A percentile compares a stretch with the other conserved stretches of the same genome.
Evolutionary conservation across 2,113 vertebrate species (phyloP).

Genomic region (Brachyistius frenatus): DNA sequence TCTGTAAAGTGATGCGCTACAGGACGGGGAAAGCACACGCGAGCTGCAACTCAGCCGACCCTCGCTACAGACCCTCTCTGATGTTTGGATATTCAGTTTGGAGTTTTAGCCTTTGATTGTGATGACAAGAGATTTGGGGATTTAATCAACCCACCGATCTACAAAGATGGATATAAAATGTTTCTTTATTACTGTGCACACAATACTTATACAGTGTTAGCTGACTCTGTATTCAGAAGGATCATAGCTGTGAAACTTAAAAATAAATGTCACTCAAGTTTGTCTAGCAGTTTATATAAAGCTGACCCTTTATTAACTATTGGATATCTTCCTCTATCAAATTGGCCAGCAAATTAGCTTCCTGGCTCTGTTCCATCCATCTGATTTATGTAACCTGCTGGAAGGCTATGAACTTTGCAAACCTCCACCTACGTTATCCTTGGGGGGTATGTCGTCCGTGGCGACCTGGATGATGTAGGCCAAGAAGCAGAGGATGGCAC

Average conservation of each 20-base stretch:
- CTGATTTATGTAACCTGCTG: too few relatives aligned
- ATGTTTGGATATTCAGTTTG: neutral
- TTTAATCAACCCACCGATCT: neutral
- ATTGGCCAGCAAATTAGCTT: too few relatives aligned
- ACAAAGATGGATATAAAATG: too few relatives aligned
- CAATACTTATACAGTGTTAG: too few relatives aligned
- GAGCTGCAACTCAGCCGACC: neutral
- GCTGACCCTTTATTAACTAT: too few relatives aligned
- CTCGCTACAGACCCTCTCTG: neutral
- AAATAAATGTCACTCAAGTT: too few relatives aligned
- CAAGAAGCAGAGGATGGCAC: constrained; percentile 93
- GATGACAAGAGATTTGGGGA: neutral
- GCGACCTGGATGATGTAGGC: constrained; percentile 93
- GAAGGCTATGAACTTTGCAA: neutral
- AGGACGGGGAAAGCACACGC: neutral
- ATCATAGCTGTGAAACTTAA: too few relatives aligned
- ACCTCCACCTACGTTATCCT: constrained; percentile 89
- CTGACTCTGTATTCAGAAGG: too few relatives aligned
- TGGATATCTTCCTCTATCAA: too few relatives aligned
- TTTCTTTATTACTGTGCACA: too few relatives aligned
- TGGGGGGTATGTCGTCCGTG: constrained; percentile 89
- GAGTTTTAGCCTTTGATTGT: neutral
- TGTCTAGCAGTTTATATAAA: too few relatives aligned
- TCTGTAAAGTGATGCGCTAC: constrained; percentile 8
- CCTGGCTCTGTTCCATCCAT: too few relatives aligned